Evolutionary conservation across 2,888 invertebrate species (phyloP), one percentile per base, ranked within the genome.

Genomic region (Cheilosia urbana): DNA sequence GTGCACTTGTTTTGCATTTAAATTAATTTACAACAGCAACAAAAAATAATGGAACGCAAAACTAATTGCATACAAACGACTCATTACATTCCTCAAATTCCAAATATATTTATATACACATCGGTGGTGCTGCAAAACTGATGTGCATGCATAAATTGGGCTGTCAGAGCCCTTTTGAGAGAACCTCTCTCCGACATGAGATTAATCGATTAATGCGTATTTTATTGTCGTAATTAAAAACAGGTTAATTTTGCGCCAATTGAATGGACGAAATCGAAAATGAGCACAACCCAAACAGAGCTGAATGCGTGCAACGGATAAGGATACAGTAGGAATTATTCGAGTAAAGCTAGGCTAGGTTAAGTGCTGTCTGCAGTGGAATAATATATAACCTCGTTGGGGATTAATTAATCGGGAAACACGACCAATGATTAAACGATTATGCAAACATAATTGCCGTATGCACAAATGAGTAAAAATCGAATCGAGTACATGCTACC

Each of bases 191-290:
- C 19, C 19, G 42, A 45, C 60, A 45, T 55, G 27, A 57, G 24
- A 72, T 79, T 72, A 65, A 79, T 79, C 65, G 78, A 65, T 72
- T 79, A 58, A 34, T 55, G 58, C 49, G 49, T 24, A 51, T 72
- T 65, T 71, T 73, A 73, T 78, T 65, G 45, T 51, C 27, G 65
- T 53, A 73, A 79, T 79, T 79, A 79, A 79, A 79, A 79, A 73
- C 65, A 73, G 58, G 79, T 79, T 79, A 79, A 79, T 66, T 58
- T 24, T 66, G 47, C 40, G 5, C 30, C 55, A 69, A 51, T 51
- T 65, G 51, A 51, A 51, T 21, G 21, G 34, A 57, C 57, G 24
- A 60, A 27, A 27, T 62, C 13, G 21, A 30, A 49, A 65, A 34
- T 40, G 37, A 17, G 37, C 17, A 19, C 37, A 9, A 37, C 40